Percentiles rank a stretch among this genome's conserved stretches.
phyloP scores from a whole-genome alignment of 2,797 vertebrate species.

The Sebastes kiyomatsui region DNA sequence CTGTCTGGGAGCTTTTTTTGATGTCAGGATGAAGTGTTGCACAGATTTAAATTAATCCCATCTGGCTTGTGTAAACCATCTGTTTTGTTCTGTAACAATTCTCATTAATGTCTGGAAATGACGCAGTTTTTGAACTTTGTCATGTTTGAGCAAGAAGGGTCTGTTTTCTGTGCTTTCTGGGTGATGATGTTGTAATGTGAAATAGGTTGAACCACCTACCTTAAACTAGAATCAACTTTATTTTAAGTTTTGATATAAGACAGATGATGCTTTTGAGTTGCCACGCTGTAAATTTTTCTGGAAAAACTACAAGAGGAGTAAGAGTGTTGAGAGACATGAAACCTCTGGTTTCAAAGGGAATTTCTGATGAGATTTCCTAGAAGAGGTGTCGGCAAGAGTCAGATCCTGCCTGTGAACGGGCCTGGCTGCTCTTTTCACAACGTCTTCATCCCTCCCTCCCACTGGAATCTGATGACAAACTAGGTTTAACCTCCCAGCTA shows the following conservation, averaged over 20 bases:
- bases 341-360: constrained; percentile 37
- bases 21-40: neutral
- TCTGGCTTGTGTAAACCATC: neutral
- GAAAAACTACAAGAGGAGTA: constrained; percentile 12
- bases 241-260: neutral
- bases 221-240: neutral
- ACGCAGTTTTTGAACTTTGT: neutral
- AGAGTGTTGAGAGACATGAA: neutral
- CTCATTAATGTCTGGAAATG: neutral
- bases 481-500: constrained; percentile 74
- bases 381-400: constrained; percentile 66
- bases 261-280: neutral
- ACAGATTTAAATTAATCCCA: neutral
- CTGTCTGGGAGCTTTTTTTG: neutral
- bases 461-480: constrained; percentile 80
- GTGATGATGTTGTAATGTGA: neutral
- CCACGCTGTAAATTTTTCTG: neutral
- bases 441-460: constrained; percentile 62
- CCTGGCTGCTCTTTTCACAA: constrained; percentile 61
- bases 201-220: neutral
- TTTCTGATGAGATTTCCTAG: constrained; percentile 55
- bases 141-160: neutral
- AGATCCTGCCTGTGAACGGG: constrained; percentile 41
- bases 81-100: neutral
- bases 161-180: neutral